Evolutionary conservation across 1,140 invertebrate species (phyloP), one percentile per base, ranked within the genome.

Genomic region (Phocides pigmalion): DNA sequence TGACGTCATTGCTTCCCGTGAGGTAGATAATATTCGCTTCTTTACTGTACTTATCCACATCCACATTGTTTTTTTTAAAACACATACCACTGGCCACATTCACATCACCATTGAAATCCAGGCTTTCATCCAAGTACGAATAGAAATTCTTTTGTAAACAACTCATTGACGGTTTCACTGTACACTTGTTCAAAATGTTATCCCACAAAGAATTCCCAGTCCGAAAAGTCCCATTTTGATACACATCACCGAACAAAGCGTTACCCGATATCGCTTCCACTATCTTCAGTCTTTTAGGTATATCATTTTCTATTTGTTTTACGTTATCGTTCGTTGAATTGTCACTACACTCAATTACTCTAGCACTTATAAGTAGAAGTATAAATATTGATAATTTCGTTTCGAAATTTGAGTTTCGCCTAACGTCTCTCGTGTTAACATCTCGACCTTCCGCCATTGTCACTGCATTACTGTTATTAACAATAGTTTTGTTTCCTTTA

Each of bases 61-160:
- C 88, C 6, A 95, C 85, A 68, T 93, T 90, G 78, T 96, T 96
- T 76, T 93, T 95, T 47, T 91, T 94, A 74, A 97, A 94, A 53
- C 93, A 93, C n/a, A 96, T 79, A 64, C 94, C 94, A 74, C 94
- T 93, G n/a, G 94, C 94, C 0, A 96, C 89, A 22, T 94, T 94
- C 4, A 96, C 90, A 76, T 96, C 95, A 65, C 93, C 93, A 37
- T 89, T 89, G 22, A 93, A 92, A 39, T 93, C 92, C 20, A 97
- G 90, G 15, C 92, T 93, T 9, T 92, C 90, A 59, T 96, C 94
- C 41, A 97, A 76, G 76, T 95, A 96, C 6, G 92, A 87, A 71
- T 95, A 95, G 3, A 96, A 94, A 72, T 95, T 96, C 66, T 95
- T 96, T 72, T 96, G 95, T 19, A 97, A 94, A 73, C 96, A 97